Evolutionary conservation across 2,888 invertebrate genomes (phyloP).

Genomic region (Callyntrura sp.): DNA sequence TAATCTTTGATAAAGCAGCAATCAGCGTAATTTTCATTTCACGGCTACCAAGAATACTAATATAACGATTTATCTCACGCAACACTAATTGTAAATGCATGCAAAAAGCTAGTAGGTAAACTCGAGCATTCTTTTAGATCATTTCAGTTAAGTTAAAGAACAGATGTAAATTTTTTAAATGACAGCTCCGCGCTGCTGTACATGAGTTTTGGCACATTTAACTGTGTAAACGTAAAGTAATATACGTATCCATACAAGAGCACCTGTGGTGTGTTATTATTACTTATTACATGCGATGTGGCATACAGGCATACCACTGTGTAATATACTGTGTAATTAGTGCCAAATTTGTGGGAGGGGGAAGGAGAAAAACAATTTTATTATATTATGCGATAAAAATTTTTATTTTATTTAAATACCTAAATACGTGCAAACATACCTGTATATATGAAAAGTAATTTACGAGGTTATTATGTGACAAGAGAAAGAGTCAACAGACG

Average conservation of each 20-base stretch:
- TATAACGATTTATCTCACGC: not conserved
- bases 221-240: not conserved
- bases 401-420: no score
- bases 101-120: not conserved
- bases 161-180: not conserved
- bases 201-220: not conserved
- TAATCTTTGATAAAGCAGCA: no score
- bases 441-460: no score
- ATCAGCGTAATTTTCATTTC: not conserved
- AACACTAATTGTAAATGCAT: not conserved
- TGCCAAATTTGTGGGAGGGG: slow-evolving; percentile 11
- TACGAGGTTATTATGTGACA: no score
- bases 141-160: no score
- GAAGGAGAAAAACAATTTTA: not conserved
- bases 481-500: no score
- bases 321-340: slow-evolving; percentile 16
- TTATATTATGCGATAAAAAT: not conserved
- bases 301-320: no score
- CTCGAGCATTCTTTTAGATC: no score
- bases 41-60: not conserved
- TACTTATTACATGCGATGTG: no score
- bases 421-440: no score
- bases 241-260: not conserved
- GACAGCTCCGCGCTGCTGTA: not conserved
- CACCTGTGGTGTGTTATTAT: not conserved